phyloP scores from a whole-genome alignment of 2,113 vertebrate species.

The Agelaius tricolor region DNA sequence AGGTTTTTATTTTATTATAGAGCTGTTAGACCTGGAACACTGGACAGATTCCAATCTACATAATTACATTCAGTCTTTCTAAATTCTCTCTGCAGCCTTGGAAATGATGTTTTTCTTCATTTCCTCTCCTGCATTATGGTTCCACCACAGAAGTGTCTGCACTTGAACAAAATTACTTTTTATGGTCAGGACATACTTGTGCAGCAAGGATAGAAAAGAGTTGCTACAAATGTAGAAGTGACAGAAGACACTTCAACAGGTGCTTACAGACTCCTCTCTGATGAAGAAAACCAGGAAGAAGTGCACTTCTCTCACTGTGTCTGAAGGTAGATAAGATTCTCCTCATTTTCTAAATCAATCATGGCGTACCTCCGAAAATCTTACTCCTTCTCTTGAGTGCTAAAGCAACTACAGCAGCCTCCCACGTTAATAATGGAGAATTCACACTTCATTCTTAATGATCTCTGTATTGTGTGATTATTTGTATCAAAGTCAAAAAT shows the following conservation, averaged over 20 bases:
- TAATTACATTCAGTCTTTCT: conserved; percentile 29
- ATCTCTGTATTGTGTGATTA: not conserved
- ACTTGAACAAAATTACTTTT: not conserved
- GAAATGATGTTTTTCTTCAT: conserved; percentile 16
- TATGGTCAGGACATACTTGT: not conserved
- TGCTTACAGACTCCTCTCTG: not conserved
- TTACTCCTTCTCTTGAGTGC: not conserved
- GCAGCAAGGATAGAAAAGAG: not conserved
- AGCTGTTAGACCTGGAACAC: conserved; percentile 32
- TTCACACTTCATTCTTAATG: not conserved
- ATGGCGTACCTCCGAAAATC: not conserved
- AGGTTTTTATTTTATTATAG: conserved; percentile 52
- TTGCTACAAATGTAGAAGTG: not conserved
- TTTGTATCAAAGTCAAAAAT: not conserved
- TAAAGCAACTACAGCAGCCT: not conserved
- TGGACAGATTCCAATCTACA: conserved; percentile 9
- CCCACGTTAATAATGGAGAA: not conserved
- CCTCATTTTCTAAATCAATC: not conserved
- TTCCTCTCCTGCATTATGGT: not conserved
- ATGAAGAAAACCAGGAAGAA: not conserved
- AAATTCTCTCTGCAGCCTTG: conserved; percentile 6
- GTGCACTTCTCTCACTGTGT: not conserved
- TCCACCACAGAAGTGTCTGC: not conserved
- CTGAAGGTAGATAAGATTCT: not conserved
- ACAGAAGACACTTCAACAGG: not conserved